These are phyloP conservation scores for Pelecanus crispus DNA, from an alignment of 2,113 vertebrate genomes.

Conservation along the genomic window DNA sequence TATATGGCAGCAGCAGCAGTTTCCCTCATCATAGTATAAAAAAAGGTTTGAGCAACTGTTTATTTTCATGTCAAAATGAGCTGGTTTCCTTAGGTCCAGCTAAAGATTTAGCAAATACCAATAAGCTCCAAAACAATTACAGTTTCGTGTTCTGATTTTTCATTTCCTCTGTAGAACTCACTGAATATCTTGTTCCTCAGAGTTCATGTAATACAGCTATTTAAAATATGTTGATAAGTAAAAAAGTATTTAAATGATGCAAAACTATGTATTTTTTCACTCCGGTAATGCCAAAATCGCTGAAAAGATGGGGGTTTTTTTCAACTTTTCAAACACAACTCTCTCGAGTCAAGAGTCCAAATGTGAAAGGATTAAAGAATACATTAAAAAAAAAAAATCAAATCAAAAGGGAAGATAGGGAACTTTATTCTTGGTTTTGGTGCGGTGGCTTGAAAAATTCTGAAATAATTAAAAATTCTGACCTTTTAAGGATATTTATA, in stretches of 20 bases:
- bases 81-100: neutral
- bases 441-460: neutral
- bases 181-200: neutral
- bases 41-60: neutral
- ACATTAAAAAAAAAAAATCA: neutral
- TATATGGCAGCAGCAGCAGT: neutral
- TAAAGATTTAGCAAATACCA: neutral
- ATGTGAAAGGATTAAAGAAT: neutral
- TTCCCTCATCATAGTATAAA: neutral
- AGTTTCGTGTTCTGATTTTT: neutral
- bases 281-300: neutral
- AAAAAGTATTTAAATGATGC: neutral
- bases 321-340: neutral
- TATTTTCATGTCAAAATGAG: neutral
- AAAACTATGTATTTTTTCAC: neutral
- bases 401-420: neutral
- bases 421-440: neutral
- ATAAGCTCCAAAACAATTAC: neutral
- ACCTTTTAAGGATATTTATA: neutral
- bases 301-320: neutral
- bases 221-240: neutral
- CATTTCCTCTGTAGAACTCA: neutral
- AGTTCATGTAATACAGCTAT: neutral
- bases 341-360: neutral
- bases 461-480: neutral